Percentiles rank a stretch among this genome's conserved stretches.
Conservation (phyloP, 2,113 vertebrate species). For the Tupaia tana region DNA sequence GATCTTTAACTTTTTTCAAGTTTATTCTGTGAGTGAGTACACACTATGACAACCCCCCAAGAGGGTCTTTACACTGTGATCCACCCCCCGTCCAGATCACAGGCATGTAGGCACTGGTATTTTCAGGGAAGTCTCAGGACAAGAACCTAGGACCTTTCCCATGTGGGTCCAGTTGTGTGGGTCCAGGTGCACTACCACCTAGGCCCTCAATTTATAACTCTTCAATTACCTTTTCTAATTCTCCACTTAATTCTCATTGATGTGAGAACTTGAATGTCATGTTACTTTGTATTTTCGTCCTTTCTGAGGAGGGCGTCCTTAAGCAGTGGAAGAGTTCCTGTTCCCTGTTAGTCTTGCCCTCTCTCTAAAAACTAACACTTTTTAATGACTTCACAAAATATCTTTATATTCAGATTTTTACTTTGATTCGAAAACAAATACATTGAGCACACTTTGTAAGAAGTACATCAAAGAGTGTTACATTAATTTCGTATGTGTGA, state of each 20-base stretch:
- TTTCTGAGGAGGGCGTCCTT: not conserved
- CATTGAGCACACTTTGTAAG: not conserved
- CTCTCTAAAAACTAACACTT: not conserved
- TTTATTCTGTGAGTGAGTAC: too few relatives aligned
- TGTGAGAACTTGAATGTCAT: not conserved
- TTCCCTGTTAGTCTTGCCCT: not conserved
- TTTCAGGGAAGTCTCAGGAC: too few relatives aligned
- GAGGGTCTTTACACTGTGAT: too few relatives aligned
- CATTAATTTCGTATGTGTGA: not conserved
- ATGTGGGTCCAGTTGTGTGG: too few relatives aligned
- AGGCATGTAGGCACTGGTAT: too few relatives aligned
- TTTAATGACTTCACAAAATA: not conserved
- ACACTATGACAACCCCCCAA: too few relatives aligned
- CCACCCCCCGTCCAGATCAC: too few relatives aligned
- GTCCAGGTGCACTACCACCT: too few relatives aligned
- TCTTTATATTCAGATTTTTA: conserved; percentile 39
- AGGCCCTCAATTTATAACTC: not conserved
- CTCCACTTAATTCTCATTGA: not conserved
- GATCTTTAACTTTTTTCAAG: not conserved
- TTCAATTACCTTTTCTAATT: not conserved
- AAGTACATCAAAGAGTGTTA: not conserved
- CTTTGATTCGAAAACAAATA: not conserved
- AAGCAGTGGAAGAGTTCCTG: not conserved
- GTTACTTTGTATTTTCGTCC: not conserved
- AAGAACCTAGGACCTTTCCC: too few relatives aligned